Evolutionary conservation across 2,797 vertebrate genomes (phyloP).

Genomic region (Myotis daubentonii): DNA sequence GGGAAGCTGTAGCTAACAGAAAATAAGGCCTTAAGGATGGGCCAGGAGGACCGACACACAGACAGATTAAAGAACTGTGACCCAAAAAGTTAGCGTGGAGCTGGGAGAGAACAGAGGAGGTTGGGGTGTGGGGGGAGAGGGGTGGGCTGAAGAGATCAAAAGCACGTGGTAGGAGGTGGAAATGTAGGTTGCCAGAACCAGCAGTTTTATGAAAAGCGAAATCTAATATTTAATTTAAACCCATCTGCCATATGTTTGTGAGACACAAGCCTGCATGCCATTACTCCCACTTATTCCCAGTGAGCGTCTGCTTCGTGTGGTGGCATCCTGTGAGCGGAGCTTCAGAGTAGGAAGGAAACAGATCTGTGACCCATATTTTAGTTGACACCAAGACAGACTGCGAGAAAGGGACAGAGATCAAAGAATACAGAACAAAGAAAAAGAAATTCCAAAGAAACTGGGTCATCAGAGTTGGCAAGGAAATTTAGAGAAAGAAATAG

Average conservation of each 20-base stretch:
- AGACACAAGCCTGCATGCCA: fast-evolving
- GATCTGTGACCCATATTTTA: background rate
- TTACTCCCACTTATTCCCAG: background rate
- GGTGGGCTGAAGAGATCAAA: too few relatives aligned
- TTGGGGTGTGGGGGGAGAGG: too few relatives aligned
- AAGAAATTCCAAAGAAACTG: conserved; percentile 39
- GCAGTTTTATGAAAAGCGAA: background rate
- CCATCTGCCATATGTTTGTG: background rate
- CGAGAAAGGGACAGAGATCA: background rate
- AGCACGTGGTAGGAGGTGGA: background rate
- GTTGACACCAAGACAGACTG: background rate
- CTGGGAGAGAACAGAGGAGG: background rate
- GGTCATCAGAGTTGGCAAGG: background rate
- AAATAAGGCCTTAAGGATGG: background rate
- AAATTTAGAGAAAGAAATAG: conserved; percentile 47
- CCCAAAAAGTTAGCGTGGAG: fast-evolving
- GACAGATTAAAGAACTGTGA: background rate
- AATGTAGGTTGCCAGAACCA: background rate
- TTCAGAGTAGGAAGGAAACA: background rate
- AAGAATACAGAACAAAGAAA: background rate
- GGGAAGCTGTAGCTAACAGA: background rate
- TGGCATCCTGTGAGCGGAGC: background rate
- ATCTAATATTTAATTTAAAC: background rate
- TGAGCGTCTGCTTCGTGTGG: background rate
- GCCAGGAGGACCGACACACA: background rate